A percentile compares a stretch with the other conserved stretches of the same genome.
Conservation (phyloP, 2,797 vertebrate genomes). For the Nyctibius grandis region DNA sequence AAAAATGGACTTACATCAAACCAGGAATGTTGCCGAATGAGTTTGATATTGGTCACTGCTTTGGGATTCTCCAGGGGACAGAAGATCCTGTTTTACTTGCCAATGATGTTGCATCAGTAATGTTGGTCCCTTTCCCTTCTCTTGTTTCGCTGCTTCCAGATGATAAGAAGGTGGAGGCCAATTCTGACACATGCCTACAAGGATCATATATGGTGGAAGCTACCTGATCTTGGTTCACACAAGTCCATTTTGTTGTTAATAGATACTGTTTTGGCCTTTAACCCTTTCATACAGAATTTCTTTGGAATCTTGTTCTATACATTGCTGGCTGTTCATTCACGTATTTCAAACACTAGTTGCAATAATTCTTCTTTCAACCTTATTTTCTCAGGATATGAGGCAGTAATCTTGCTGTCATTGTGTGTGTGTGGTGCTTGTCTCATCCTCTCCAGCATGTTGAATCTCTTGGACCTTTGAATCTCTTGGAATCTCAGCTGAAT, state of each 20-base stretch:
- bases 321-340: background rate
- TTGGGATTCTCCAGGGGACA: background rate
- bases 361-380: background rate
- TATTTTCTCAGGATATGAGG: background rate
- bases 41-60: background rate
- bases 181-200: background rate
- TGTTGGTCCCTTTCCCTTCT: background rate
- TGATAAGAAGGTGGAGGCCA: background rate
- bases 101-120: background rate
- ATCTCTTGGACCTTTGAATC: background rate
- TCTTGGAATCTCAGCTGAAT: background rate
- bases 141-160: background rate
- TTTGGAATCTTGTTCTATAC: background rate
- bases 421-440: rapidly evolving
- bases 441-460: background rate
- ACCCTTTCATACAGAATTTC: background rate
- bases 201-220: background rate
- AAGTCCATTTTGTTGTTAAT: background rate
- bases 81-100: background rate
- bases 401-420: background rate
- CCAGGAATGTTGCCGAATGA: background rate
- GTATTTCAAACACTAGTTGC: background rate
- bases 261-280: background rate
- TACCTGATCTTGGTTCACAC: background rate
- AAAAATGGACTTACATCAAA: background rate